Evolutionary conservation across 2,113 vertebrate species (phyloP), one percentile per base, ranked within the genome.

Genomic region (Indri indri): DNA sequence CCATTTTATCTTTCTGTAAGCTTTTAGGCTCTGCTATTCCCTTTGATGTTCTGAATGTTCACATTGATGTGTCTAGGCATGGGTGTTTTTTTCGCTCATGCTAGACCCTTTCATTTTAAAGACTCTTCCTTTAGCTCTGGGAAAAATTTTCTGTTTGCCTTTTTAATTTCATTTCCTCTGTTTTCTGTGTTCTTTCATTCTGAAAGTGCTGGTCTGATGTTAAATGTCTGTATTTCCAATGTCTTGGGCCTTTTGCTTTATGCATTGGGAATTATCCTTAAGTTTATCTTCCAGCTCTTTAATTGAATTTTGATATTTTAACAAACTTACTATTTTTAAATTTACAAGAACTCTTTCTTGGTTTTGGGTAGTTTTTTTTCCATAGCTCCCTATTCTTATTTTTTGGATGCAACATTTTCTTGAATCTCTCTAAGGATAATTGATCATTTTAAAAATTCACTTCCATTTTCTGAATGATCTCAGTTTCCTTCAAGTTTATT

Each of bases 301-400:
- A 88, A 50, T 32, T 22, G n/a, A 83, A 40, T 77, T 88, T 95
- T 95, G 65, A 20, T 81, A 65, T 87, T 54, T 95, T 30, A 86
- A 42, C 30, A 54, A 47, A 65, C 80, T 37, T 79, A 50, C 47
- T 93, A 27, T 63, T 32, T 66, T 92, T 57, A 32, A 76, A 73
- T 84, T 95, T 90, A 25, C 0, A 65, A 73, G 20, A 59, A 34
- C 59, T 34, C 25, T 71, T 40, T 65, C 66, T 63, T 73, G 8
- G 68, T 90, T 61, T 83, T 52, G 34, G 40, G 45, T 37, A 2
- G 2, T 93, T 91, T 27, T 32, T 71, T 80, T 66, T 45, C 65
- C 23, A 52, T 27, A 50, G 8, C 42, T 79, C 45, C n/a, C 13
- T 54, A 5, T 30, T 76, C 65, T 57, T 81, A 34, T 22, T 50